Base-by-base conservation (phyloP, 2,797 vertebrate genomes). In the Phrynocephalus forsythii region DNA sequence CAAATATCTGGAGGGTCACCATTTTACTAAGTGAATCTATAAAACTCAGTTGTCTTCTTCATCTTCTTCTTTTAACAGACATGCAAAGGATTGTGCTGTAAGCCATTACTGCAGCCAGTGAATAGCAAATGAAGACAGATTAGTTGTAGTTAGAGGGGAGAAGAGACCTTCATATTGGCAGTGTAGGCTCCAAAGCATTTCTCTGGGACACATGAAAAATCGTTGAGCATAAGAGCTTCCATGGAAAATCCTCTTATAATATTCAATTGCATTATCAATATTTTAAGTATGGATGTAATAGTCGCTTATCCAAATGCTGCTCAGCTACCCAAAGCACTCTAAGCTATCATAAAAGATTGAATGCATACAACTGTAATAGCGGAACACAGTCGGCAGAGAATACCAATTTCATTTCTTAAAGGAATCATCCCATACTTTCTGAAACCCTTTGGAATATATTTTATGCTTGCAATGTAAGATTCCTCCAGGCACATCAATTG, bases 161-260 rank as follows among this genome's bases (percentile, higher is more conserved):
- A 50, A 69, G 56, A 10, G 3, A 56, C n/a, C 11, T 79, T 77
- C 87, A 30, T 56, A 1, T 87, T 94, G 52, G 0, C 24, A 89
- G 85, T 85, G 56, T 1, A 68, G 0, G 0, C 79, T 83, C 1
- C n/a, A 85, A 86, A 86, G 5, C 71, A 86, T 87, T 90, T 93
- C 87, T 26, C 33, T 44, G 44, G 44, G 16, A 87, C 48, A 44
- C 18, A 38, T 84, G 67, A 80, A 85, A 90, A 81, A 87, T 50
- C 3, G 50, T 81, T 85, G 28, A 13, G 18, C 10, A 77, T 13
- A 78, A 88, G 73, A 86, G 18, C 68, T 60, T 0, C 78, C n/a
- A 52, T 24, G 72, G 5, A 73, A 90, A 86, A 90, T 87, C 22
- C 26, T 79, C 24, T 91, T 91, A 44, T 75, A 91, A 84, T 56